A percentile compares a stretch with the other conserved stretches of the same genome.
These are phyloP conservation scores for Euleptes europaea DNA, from an alignment of 2,113 vertebrate genomes.

Conservation along the genomic window DNA sequence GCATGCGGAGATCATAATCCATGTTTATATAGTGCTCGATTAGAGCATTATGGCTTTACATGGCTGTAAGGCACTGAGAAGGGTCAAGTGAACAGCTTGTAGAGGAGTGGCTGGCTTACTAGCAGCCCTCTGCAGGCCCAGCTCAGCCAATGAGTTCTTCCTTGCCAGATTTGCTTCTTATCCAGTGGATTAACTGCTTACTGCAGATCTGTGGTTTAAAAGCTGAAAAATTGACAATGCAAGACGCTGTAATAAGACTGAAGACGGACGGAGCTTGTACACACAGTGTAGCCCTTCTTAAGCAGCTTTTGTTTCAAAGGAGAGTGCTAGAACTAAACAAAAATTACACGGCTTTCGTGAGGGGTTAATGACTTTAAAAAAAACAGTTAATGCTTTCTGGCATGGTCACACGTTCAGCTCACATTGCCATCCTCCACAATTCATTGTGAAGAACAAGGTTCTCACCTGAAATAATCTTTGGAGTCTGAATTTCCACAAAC, in stretches of 20 bases:
- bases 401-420: not conserved
- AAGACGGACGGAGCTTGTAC: not conserved
- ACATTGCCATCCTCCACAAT: not conserved
- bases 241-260: not conserved
- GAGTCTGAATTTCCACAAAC: conserved; percentile 98
- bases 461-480: conserved; percentile 97
- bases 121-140: not conserved
- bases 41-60: not conserved
- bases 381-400: not conserved
- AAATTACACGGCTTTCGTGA: not conserved
- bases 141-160: not conserved
- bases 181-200: not conserved
- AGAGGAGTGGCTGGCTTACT: no score
- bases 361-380: not conserved
- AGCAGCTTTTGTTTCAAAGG: not conserved
- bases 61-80: no score
- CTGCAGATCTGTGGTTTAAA: not conserved
- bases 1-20: not conserved
- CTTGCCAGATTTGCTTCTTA: not conserved
- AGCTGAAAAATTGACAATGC: not conserved
- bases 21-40: not conserved
- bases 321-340: not conserved
- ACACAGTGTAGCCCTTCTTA: not conserved
- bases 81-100: not conserved
- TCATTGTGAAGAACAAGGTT: not conserved